A percentile compares a stretch with the other conserved stretches of the same genome.
phyloP scores from a whole-genome alignment of 2,888 invertebrate species.

The Junonia oenone region DNA sequence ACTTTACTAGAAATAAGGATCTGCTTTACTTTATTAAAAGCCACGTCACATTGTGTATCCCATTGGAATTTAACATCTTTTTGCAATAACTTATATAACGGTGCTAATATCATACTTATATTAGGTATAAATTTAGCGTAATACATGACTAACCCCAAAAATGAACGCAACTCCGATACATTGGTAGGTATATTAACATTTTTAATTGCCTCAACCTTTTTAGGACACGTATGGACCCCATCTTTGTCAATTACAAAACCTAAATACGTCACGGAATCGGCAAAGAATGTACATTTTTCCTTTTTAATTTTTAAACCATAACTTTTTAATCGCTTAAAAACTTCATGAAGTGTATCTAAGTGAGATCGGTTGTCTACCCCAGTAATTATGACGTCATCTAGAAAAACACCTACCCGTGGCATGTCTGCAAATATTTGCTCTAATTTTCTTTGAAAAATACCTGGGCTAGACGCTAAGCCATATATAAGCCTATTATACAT shows the following conservation, averaged over 20 bases:
- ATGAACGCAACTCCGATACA: neutral
- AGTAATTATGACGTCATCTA: constrained; percentile 30
- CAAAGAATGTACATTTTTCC: neutral
- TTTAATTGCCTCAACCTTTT: constrained; percentile 1
- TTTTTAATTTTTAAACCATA: neutral
- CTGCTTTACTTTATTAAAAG: too few species aligned
- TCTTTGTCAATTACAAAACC: neutral
- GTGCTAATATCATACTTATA: neutral
- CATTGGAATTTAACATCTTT: neutral
- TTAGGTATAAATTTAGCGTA: neutral
- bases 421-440: constrained; percentile 26
- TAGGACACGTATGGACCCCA: neutral
- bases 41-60: neutral
- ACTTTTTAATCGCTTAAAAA: neutral
- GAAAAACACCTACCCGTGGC: constrained; percentile 25
- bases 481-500: too few species aligned
- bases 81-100: neutral
- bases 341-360: neutral
- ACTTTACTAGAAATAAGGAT: too few species aligned
- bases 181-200: neutral
- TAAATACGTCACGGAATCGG: neutral
- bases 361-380: constrained; percentile 1
- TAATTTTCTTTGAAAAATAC: constrained; percentile 33
- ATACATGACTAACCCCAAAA: neutral
- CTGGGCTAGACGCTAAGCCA: constrained; percentile 23